Percentiles rank a stretch among this genome's conserved stretches.
phyloP scores from a whole-genome alignment of 2,888 invertebrate genomes.

The Tenthredo scrophulariae region DNA sequence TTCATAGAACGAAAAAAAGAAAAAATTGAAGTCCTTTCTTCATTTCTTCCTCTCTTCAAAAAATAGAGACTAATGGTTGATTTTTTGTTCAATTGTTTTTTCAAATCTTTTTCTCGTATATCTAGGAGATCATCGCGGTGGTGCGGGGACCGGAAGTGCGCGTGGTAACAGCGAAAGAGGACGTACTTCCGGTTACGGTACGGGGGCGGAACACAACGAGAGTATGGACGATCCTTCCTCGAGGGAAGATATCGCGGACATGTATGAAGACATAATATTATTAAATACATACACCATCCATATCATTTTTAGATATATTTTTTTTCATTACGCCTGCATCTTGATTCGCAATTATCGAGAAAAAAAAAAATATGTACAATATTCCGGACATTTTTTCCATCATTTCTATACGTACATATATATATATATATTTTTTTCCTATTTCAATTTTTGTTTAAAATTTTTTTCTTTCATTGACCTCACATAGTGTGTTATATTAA shows the following conservation, averaged over 20 bases:
- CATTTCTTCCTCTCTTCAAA: background rate
- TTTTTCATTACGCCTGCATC: background rate
- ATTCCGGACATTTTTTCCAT: background rate
- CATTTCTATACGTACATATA: background rate
- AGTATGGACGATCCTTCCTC: conserved; percentile 75
- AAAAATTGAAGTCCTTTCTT: background rate
- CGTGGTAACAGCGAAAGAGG: conserved; percentile 74
- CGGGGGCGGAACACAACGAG: conserved; percentile 72
- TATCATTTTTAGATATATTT: background rate
- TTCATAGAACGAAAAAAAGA: background rate
- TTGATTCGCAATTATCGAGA: background rate
- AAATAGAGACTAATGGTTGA: background rate
- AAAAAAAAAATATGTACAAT: background rate
- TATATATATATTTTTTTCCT: conserved; percentile 20
- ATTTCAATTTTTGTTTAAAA: conserved; percentile 50
- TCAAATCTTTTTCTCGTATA: background rate
- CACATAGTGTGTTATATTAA: conserved; percentile 59
- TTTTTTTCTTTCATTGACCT: conserved; percentile 47
- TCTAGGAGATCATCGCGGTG: conserved; percentile 76
- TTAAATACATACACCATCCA: background rate
- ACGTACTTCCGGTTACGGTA: conserved; percentile 73
- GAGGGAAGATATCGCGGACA: conserved; percentile 76
- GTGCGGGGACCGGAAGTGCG: conserved; percentile 72
- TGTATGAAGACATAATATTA: conserved; percentile 66
- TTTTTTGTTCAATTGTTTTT: background rate